Conservation (phyloP, 2,797 vertebrate genomes). For the Percopsis omiscomaycus region DNA sequence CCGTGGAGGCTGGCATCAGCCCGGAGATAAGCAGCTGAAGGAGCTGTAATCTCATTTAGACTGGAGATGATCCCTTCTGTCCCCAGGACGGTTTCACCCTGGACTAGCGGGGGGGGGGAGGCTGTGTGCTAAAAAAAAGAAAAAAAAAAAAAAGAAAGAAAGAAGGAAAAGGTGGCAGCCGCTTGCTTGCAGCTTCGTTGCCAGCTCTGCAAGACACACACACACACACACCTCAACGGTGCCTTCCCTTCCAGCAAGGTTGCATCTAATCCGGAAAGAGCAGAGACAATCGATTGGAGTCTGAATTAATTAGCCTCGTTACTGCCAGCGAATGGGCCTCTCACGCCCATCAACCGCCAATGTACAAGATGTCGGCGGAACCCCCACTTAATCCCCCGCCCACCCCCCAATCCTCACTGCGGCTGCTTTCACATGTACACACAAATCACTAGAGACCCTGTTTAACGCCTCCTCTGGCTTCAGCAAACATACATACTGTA, state of each 20-base stretch:
- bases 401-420: slow-evolving; percentile 42
- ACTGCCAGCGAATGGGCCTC: slow-evolving; percentile 80
- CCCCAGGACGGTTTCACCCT: slow-evolving; percentile 85
- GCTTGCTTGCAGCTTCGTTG: slow-evolving; percentile 66
- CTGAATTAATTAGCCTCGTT: slow-evolving; percentile 96
- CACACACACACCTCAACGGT: slow-evolving; percentile 76
- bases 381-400: slow-evolving; percentile 75
- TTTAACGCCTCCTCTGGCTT: slow-evolving; percentile 48
- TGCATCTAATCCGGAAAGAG: slow-evolving; percentile 94
- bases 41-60: slow-evolving; percentile 99
- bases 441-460: slow-evolving; percentile 38
- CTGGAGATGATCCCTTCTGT: slow-evolving; percentile 96
- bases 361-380: slow-evolving; percentile 79
- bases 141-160: slow-evolving; percentile 82
- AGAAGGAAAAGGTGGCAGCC: slow-evolving; percentile 80
- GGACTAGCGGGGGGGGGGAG: slow-evolving; percentile 86
- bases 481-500: slow-evolving; percentile 12
- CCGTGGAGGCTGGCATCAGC: slow-evolving; percentile 98
- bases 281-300: slow-evolving; percentile 96
- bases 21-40: slow-evolving; percentile 97
- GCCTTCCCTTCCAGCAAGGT: slow-evolving; percentile 95
- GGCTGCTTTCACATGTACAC: slow-evolving; percentile 42
- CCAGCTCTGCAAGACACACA: slow-evolving; percentile 40
- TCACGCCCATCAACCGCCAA: slow-evolving; percentile 82
- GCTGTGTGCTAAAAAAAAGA: slow-evolving; percentile 84